Evolutionary conservation across 64 coral and sea anemone species (phyloP), one percentile per base, ranked within the genome.

Genomic region (Stichodactyla helianthus): DNA sequence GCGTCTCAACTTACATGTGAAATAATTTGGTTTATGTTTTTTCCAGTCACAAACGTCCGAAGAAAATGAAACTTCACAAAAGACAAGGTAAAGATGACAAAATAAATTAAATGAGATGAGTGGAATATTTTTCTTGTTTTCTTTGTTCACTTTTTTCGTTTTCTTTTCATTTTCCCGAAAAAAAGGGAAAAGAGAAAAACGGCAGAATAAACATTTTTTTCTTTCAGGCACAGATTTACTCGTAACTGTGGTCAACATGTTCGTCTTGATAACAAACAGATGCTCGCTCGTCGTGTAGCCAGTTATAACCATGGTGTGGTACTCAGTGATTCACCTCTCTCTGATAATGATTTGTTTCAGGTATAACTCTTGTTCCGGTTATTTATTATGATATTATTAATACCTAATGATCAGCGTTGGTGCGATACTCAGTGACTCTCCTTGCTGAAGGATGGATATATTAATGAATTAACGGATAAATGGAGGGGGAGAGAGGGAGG

Each of bases 271-370:
- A 90, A 83, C 54, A 93, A 93, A 55, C 88, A 84, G 16, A 79
- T 88, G 50, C 82, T 89, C 2, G 94, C 94, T 6, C 88, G 91
- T 50, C 88, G 94, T 68, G 94, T 96, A 5, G 94, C 91, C 53
- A 89, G 91, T 10, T 96, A 96, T 22, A 96, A 96, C 62, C 91
- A 96, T 84, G 94, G 94, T 14, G 94, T 96, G 5, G 94, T 96
- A 79, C 82, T 96, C 71, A 93, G 94, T 81, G 91, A 90, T 23
- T 77, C 50, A 3, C 94, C 90, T 35, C 88, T 96, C 2, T 84
- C 85, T 54, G 88, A 93, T 35, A 92, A 96, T n/a, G 89, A 89
- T 50, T 76, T 96, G 44, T 96, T 96, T 83, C 94, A 96, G 91
- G 94, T 96, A 54, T 62, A 84, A 35, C 31, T 35, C 31, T 23